These are phyloP conservation scores for Cyprinodon variegatus DNA, from an alignment of 2,113 vertebrate species.

Conservation along the genomic window DNA sequence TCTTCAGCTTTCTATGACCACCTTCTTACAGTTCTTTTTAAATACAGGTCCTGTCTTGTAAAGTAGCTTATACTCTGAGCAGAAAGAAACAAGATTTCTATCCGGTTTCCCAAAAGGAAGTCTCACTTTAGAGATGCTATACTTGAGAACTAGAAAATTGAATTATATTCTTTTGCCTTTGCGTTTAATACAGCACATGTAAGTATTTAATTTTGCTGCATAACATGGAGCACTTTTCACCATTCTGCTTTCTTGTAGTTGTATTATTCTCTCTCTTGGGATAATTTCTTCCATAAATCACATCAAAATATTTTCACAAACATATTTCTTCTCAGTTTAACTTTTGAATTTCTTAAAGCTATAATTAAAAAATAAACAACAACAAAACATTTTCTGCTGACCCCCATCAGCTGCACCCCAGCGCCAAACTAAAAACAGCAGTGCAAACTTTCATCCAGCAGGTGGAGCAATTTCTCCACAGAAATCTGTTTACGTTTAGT, in stretches of 20 bases:
- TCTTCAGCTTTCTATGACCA: too few relatives aligned
- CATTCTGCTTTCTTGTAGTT: not conserved
- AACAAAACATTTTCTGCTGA: not conserved
- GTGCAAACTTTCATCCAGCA: slow-evolving; percentile 30
- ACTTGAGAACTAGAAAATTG: too few relatives aligned
- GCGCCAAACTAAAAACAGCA: not conserved
- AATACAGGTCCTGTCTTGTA: too few relatives aligned
- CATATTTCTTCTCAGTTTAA: not conserved
- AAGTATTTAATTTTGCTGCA: not conserved
- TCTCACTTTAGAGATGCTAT: too few relatives aligned
- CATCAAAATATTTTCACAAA: not conserved
- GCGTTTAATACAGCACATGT: not conserved
- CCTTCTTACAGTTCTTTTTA: too few relatives aligned
- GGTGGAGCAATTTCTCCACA: slow-evolving; percentile 44
- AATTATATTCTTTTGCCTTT: too few relatives aligned
- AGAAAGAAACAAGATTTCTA: too few relatives aligned
- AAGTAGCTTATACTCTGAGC: too few relatives aligned
- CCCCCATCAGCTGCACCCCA: not conserved
- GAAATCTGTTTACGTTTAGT: not conserved
- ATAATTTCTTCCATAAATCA: too few relatives aligned
- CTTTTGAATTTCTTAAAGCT: not conserved
- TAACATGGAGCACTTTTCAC: not conserved
- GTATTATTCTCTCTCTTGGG: not conserved
- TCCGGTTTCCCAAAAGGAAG: too few relatives aligned
- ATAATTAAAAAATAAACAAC: not conserved